A percentile compares a stretch with the other conserved stretches of the same genome.
Evolutionary conservation across 2,113 vertebrate genomes (phyloP).

Genomic region (Myiopsitta monachus): DNA sequence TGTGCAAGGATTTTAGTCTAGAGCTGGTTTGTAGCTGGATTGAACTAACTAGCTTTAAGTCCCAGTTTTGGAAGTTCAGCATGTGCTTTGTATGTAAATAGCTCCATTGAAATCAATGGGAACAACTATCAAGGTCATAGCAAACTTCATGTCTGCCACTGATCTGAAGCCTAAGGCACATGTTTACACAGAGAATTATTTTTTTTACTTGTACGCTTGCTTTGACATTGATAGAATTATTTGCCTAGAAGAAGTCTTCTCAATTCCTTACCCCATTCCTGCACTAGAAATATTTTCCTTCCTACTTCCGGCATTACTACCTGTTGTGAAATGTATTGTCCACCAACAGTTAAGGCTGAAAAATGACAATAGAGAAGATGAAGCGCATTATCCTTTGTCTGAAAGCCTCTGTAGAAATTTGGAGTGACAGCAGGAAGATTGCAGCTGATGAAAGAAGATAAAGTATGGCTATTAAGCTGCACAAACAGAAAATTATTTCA

Average conservation of each 20-base stretch:
- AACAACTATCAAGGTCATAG: rapidly evolving
- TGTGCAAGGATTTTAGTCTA: neutral
- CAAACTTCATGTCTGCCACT: neutral
- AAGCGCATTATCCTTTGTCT: neutral
- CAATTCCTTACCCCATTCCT: neutral
- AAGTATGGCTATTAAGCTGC: neutral
- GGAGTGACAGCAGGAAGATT: neutral
- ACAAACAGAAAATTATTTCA: neutral
- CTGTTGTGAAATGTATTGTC: neutral
- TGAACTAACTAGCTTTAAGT: rapidly evolving
- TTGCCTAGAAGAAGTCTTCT: neutral
- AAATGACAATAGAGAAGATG: neutral
- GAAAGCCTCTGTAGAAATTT: neutral
- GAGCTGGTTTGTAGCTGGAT: neutral
- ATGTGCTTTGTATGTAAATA: neutral
- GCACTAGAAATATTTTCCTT: neutral
- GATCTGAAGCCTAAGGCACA: neutral
- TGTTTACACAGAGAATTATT: neutral
- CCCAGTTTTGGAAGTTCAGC: neutral
- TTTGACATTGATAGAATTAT: neutral
- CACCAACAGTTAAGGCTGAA: neutral
- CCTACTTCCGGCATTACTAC: neutral
- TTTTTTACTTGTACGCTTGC: neutral
- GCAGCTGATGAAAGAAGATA: neutral
- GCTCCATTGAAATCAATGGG: neutral